These are phyloP conservation scores for Aplidium turbinatum DNA, from an alignment of 23 tunicate species.

Conservation along the genomic window DNA sequence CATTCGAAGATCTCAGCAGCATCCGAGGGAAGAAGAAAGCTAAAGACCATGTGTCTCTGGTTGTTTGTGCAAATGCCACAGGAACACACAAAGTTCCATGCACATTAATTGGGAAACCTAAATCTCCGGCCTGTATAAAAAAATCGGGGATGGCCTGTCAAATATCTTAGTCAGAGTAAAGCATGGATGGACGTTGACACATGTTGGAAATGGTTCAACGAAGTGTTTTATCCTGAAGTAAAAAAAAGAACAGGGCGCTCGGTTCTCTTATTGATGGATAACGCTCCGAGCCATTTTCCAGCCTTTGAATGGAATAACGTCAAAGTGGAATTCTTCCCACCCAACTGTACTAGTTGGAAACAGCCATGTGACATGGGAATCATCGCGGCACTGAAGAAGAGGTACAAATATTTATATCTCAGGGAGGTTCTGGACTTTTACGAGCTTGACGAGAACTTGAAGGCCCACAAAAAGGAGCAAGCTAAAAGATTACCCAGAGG, in stretches of 20 bases:
- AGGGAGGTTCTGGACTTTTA: slow-evolving; percentile 27
- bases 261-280: slow-evolving; percentile 32
- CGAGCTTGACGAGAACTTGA: slow-evolving; percentile 32
- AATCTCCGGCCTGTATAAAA: slow-evolving; percentile 35
- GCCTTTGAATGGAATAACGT: slow-evolving; percentile 30
- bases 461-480: slow-evolving; percentile 44
- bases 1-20: slow-evolving; percentile 45
- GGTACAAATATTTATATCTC: slow-evolving; percentile 30
- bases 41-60: slow-evolving; percentile 28
- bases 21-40: slow-evolving; percentile 27
- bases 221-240: slow-evolving; percentile 44
- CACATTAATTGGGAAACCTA: slow-evolving; percentile 41
- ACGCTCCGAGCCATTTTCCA: slow-evolving; percentile 44
- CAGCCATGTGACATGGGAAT: slow-evolving; percentile 60
- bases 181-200: slow-evolving; percentile 53
- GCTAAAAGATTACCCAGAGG: slow-evolving; percentile 48
- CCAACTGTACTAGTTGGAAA: slow-evolving; percentile 42
- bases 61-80: slow-evolving; percentile 54
- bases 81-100: slow-evolving; percentile 46
- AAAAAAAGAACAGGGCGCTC: slow-evolving; percentile 47
- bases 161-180: slow-evolving; percentile 19
- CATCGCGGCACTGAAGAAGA: slow-evolving; percentile 50
- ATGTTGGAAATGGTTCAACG: slow-evolving; percentile 50
- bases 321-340: slow-evolving; percentile 28
- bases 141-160: slow-evolving; percentile 41